Evolutionary conservation across 2,113 vertebrate species (phyloP).

Genomic region (Heterocephalus glaber): DNA sequence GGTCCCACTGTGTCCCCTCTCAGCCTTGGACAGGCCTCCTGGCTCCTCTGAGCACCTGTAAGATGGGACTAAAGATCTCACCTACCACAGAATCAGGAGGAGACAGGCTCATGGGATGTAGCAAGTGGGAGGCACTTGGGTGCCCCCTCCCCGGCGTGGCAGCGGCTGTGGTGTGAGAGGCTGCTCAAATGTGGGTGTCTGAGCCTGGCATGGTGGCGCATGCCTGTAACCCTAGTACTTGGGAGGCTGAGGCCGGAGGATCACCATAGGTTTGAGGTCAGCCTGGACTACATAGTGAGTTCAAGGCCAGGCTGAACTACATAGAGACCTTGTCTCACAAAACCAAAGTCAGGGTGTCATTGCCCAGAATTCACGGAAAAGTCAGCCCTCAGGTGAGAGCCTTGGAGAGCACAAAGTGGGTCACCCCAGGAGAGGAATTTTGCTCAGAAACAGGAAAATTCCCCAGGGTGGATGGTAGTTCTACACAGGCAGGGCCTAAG

Average conservation of each 20-base stretch:
- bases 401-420: background rate
- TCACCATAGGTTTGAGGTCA: background rate
- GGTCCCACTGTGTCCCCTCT: background rate
- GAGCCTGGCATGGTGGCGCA: background rate
- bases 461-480: background rate
- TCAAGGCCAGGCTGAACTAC: background rate
- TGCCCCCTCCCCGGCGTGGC: background rate
- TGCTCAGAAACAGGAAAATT: background rate
- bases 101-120: background rate
- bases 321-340: background rate
- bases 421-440: background rate
- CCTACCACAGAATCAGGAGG: background rate
- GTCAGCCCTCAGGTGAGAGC: background rate
- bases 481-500: accelerated
- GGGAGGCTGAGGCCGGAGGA: background rate
- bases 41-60: background rate
- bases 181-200: background rate
- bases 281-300: background rate
- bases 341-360: background rate
- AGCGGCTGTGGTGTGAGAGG: background rate
- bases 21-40: background rate
- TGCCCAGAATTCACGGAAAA: background rate
- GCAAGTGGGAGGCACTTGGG: background rate
- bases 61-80: background rate
- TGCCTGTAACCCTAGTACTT: no score